Conservation (phyloP, 2,113 vertebrate genomes). For the Eidolon helvum region DNA sequence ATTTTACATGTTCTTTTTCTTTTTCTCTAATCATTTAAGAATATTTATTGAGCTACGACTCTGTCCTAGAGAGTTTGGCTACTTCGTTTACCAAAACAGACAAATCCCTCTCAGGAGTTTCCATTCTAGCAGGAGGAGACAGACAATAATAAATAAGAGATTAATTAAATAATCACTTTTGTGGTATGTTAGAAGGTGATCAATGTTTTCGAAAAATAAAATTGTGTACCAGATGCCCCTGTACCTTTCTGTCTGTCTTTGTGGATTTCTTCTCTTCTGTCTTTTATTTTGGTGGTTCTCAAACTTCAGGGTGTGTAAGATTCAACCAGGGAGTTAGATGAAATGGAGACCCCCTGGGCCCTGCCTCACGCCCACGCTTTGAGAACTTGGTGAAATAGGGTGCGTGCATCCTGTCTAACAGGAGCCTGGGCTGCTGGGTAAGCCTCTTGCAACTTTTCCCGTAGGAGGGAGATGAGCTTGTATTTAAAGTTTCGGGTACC, state of each 20-base stretch:
- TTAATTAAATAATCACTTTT: neutral
- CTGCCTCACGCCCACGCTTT: neutral
- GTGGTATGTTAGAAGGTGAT: neutral
- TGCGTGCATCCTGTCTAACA: rapidly evolving
- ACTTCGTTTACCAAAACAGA: neutral
- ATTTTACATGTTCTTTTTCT: neutral
- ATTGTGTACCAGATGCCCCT: neutral
- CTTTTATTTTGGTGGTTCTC: neutral
- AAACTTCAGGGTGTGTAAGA: neutral
- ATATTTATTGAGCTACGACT: neutral
- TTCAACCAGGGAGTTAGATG: neutral
- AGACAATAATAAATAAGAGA: neutral
- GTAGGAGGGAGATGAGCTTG: neutral
- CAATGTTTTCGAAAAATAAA: neutral
- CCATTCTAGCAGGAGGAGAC: neutral
- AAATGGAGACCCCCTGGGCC: neutral
- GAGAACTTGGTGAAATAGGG: rapidly evolving
- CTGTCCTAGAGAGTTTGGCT: neutral
- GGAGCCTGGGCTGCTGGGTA: neutral
- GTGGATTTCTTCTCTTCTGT: neutral
- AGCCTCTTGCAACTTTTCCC: neutral
- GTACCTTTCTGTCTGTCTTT: neutral
- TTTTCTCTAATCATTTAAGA: neutral
- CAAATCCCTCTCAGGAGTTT: neutral
- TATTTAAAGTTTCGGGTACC: neutral